Base-by-base conservation (phyloP, 2,113 vertebrate species). In the Melanocharis versteri region DNA sequence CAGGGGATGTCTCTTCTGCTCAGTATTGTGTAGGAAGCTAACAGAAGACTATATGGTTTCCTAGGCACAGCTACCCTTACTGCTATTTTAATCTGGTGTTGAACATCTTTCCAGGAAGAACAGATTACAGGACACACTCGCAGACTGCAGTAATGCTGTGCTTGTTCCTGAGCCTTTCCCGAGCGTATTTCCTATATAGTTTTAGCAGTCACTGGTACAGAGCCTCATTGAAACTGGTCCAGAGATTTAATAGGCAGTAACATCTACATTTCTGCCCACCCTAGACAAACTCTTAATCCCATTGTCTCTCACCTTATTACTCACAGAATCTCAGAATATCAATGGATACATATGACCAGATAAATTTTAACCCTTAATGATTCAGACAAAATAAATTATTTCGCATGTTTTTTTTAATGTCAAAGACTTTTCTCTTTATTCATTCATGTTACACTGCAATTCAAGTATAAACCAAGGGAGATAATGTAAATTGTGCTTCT, bases 1-100 rank as follows among this genome's bases (percentile, higher is more conserved):
- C 71, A 96, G 77, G 82, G 95, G 83, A 96, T 92, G 95, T 97
- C 95, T 96, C 75, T 87, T 85, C 78, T 96, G 71, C 96, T 84
- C 56, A 1, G 10, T 37, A 45, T 16, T 20, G 56, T 97, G 97
- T 96, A 96, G 93, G 96, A 87, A 85, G 97, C 90, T 87, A 85
- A 65, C 87, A 92, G 81, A 89, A 92, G 83, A 65, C 54, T 69
- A 6, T 44, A 77, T 31, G 78, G 87, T 90, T 97, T 89, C 92
- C 96, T 81, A 71, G 93, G 85, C 83, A 94, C 78, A 97, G 83
- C 70, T 95, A 72, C 70, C 86, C 85, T 80, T 91, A 26, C 10
- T 93, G 94, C 83, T 97, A 89, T 97, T 95, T 85, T 97, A 96
- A 93, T 97, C 95, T 2, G 4, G 30, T 57, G 50, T 82, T 35